These are phyloP conservation scores for Spheniscus humboldti DNA, from an alignment of 2,797 vertebrate genomes.

Conservation along the genomic window DNA sequence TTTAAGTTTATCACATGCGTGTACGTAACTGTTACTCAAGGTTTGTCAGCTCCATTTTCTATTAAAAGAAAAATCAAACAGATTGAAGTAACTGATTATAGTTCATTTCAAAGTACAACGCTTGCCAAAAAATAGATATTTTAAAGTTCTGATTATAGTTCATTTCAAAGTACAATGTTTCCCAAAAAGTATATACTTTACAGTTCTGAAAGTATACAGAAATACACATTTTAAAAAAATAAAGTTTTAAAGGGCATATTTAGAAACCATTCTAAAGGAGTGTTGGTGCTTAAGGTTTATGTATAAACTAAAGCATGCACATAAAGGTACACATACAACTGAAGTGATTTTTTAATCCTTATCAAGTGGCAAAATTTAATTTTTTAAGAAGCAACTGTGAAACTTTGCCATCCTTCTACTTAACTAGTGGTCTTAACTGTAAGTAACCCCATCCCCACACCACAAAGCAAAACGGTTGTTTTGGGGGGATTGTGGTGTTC, in stretches of 20 bases:
- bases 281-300: background rate
- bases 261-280: background rate
- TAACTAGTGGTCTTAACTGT: background rate
- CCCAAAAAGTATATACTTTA: background rate
- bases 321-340: background rate
- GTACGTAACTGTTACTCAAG: background rate
- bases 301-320: background rate
- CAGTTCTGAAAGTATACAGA: background rate
- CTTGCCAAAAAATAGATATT: background rate
- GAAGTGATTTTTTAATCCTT: background rate
- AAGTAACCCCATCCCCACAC: background rate
- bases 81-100: background rate
- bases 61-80: background rate
- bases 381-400: background rate
- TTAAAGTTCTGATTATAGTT: background rate
- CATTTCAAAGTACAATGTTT: background rate
- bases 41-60: background rate
- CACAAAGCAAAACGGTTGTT: background rate
- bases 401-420: background rate
- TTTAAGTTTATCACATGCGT: background rate
- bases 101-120: background rate
- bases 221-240: background rate
- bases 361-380: background rate
- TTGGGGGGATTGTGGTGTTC: rapidly evolving
- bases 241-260: background rate